These are phyloP conservation scores for Hiodon tergisus DNA, from an alignment of 2,113 vertebrate species.

Conservation along the genomic window DNA sequence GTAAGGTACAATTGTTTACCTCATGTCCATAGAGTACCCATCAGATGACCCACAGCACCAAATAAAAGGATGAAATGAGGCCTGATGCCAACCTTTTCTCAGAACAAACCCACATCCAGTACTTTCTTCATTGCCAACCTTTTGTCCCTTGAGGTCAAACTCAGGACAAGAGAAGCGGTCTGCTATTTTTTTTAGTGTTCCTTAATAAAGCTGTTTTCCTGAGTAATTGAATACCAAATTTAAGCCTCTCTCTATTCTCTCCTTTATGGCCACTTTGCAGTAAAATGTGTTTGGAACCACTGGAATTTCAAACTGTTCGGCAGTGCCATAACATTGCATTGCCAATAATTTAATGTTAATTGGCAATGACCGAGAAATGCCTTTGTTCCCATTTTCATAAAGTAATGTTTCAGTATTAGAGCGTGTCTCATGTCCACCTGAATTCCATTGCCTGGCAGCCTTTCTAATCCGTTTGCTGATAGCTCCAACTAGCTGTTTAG, in stretches of 20 bases:
- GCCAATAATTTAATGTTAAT: slow-evolving; percentile 33
- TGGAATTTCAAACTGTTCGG: slow-evolving; percentile 19
- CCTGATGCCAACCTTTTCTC: neutral
- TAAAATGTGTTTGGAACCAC: slow-evolving; percentile 37
- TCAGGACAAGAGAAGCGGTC: neutral
- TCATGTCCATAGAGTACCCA: neutral
- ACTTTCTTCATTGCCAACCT: neutral
- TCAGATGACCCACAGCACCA: slow-evolving; percentile 1
- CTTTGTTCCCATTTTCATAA: slow-evolving; percentile 16
- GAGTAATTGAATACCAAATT: neutral
- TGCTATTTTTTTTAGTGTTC: neutral
- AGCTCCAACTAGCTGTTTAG: slow-evolving; percentile 2
- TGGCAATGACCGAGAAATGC: slow-evolving; percentile 27
- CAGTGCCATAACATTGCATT: slow-evolving; percentile 43
- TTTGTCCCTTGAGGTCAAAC: neutral
- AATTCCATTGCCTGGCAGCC: neutral
- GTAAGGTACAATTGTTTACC: neutral
- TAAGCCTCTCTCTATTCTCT: neutral
- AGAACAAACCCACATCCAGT: neutral
- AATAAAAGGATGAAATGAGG: neutral
- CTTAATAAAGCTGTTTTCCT: slow-evolving; percentile 5
- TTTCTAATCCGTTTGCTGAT: neutral
- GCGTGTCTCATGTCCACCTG: slow-evolving; percentile 1
- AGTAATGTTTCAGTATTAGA: neutral
- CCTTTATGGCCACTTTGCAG: slow-evolving; percentile 34